Evolutionary conservation across 2,888 invertebrate genomes (phyloP).

Genomic region (Trachelus iudaicus): DNA sequence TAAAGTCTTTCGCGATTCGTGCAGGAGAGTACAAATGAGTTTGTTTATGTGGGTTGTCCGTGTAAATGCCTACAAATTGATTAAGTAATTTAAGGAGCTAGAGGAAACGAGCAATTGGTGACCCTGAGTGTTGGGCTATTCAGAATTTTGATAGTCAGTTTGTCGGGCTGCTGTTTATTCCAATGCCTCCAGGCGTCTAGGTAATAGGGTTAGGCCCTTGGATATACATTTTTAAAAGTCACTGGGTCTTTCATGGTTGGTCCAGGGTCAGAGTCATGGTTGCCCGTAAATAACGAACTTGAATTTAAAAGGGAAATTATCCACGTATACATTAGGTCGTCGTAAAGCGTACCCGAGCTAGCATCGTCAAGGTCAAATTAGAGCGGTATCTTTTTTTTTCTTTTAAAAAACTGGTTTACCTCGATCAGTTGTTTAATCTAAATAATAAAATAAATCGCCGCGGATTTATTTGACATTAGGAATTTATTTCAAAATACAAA

Average conservation of each 20-base stretch:
- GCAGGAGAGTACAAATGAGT: not conserved
- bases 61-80: not conserved
- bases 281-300: not conserved
- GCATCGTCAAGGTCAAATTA: not conserved
- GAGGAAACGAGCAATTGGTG: not conserved
- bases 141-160: not conserved
- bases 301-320: not conserved
- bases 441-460: no score
- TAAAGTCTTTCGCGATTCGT: not conserved
- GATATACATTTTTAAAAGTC: not conserved
- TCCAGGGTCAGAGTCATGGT: not conserved
- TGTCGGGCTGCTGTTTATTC: not conserved
- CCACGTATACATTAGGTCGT: not conserved
- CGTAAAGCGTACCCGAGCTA: not conserved
- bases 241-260: not conserved
- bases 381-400: not conserved
- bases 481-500: no score
- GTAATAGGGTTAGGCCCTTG: not conserved
- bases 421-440: not conserved
- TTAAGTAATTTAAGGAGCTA: not conserved
- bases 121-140: not conserved
- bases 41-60: not conserved
- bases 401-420: not conserved
- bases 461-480: no score
- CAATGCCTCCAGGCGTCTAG: not conserved